phyloP scores from a whole-genome alignment of 2,113 vertebrate species.

The Xiphophorus maculatus region DNA sequence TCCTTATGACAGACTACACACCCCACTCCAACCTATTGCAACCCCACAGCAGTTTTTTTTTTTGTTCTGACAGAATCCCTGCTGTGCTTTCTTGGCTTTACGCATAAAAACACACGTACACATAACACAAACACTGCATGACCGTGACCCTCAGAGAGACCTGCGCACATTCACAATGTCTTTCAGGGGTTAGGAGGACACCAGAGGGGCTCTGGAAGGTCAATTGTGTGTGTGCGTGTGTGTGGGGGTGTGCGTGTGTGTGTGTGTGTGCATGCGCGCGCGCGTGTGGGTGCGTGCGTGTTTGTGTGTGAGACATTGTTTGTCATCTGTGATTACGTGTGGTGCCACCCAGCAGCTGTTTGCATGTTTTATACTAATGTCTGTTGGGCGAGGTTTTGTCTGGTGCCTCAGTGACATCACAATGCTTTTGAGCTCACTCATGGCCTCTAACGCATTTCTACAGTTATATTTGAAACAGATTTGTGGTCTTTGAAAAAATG shows the following conservation, averaged over 20 bases:
- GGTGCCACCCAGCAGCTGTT: constrained; percentile 74
- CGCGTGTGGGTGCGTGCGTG: constrained; percentile 46
- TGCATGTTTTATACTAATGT: constrained; percentile 67
- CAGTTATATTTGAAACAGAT: too few relatives aligned
- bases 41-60: constrained; percentile 57
- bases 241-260: constrained; percentile 55
- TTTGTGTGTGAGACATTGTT: constrained; percentile 68
- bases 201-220: constrained; percentile 53
- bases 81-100: constrained; percentile 56
- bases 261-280: constrained; percentile 41
- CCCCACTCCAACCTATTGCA: constrained; percentile 50
- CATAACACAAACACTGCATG: constrained; percentile 42
- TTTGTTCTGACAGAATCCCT: constrained; percentile 69
- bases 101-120: constrained; percentile 37
- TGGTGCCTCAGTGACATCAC: constrained; percentile 62
- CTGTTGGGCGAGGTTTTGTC: constrained; percentile 47
- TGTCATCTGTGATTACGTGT: constrained; percentile 61
- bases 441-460: not conserved
- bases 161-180: constrained; percentile 57
- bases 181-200: constrained; percentile 40
- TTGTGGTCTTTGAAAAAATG: too few relatives aligned
- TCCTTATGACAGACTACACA: constrained; percentile 37
- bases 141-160: constrained; percentile 62
- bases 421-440: constrained; percentile 7
- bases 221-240: constrained; percentile 50